Conservation (phyloP, 2,797 vertebrate genomes). For the Hydrolagus colliei region DNA sequence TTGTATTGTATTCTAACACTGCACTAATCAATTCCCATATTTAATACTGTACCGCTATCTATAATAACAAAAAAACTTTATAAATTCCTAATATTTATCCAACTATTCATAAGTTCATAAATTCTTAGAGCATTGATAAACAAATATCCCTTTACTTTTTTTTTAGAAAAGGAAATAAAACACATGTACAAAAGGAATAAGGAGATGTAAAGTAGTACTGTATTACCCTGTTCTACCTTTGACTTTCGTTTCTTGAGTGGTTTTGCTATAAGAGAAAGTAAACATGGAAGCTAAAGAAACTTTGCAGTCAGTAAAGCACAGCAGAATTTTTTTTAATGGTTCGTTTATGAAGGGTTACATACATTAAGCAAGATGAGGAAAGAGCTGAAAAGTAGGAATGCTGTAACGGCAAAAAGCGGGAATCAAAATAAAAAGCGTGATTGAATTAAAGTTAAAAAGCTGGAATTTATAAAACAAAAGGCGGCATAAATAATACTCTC, state of each 20-base stretch:
- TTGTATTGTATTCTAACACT: not conserved
- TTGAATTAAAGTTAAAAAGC: no score
- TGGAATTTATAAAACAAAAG: no score
- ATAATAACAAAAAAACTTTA: not conserved
- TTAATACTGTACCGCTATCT: not conserved
- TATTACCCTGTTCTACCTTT: not conserved
- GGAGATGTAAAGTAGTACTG: not conserved
- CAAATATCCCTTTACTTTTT: not conserved
- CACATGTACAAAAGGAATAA: not conserved
- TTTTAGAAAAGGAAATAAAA: not conserved
- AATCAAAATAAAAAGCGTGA: no score
- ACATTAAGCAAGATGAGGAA: no score
- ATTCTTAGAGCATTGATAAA: not conserved
- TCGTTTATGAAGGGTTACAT: no score
- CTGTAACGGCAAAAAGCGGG: no score
- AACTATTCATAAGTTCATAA: not conserved
- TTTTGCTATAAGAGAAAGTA: not conserved
- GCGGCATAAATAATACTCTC: no score
- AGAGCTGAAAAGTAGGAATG: no score
- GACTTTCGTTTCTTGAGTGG: not conserved
- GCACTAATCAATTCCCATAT: not conserved
- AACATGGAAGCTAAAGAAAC: not conserved
- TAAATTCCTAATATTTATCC: not conserved
- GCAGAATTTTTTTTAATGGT: no score
- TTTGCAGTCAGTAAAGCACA: not conserved